Conservation (phyloP, 92 coral and sea anemone genomes). For the Siderastrea radians region DNA sequence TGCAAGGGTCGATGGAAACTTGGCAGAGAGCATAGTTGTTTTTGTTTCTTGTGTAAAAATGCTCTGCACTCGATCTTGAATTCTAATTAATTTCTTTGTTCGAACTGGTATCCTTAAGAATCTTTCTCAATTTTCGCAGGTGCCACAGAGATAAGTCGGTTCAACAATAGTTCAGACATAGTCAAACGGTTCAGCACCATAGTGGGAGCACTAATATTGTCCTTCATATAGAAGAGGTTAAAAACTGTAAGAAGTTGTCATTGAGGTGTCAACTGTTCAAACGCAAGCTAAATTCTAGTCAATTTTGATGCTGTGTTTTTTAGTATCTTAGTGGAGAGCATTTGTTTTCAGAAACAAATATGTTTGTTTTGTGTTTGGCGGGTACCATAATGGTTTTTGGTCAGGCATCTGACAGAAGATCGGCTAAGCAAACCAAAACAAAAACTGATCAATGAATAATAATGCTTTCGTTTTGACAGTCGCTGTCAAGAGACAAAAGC, state of each 20-base stretch:
- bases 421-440: background rate
- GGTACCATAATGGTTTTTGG: background rate
- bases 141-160: background rate
- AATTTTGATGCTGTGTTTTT: background rate
- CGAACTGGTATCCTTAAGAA: background rate
- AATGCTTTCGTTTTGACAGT: constrained; percentile 10
- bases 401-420: background rate
- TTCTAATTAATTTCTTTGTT: background rate
- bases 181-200: background rate
- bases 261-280: no score
- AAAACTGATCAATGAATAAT: background rate
- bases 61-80: background rate
- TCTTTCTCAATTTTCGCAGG: background rate
- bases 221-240: background rate
- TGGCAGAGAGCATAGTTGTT: background rate
- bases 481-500: background rate
- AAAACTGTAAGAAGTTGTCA: no score
- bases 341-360: background rate
- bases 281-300: no score
- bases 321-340: background rate
- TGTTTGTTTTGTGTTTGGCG: background rate
- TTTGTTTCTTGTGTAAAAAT: background rate
- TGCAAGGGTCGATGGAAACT: no score
- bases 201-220: background rate
- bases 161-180: background rate